phyloP scores from a whole-genome alignment of 2,797 vertebrate genomes.

The Octomys mimax region DNA sequence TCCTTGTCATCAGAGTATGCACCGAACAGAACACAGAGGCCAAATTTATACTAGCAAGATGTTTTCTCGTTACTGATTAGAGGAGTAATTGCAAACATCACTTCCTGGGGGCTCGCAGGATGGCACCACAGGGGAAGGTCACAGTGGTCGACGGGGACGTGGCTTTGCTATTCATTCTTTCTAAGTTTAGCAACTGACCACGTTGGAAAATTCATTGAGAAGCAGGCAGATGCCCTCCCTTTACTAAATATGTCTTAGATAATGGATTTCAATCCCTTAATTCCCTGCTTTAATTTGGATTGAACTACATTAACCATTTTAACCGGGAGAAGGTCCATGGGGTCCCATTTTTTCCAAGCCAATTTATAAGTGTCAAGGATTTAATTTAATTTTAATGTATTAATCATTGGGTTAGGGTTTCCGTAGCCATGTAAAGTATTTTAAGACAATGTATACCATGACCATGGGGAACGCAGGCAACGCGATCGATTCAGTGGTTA shows the following conservation, averaged over 20 bases:
- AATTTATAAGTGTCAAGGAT: not conserved
- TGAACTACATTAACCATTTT: not conserved
- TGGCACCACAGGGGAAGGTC: not conserved
- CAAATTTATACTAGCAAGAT: not conserved
- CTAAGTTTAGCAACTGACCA: not conserved
- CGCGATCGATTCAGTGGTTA: no score
- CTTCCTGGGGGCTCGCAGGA: not conserved
- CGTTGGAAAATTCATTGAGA: not conserved
- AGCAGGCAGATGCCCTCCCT: not conserved
- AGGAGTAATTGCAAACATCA: not conserved
- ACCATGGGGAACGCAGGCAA: no score
- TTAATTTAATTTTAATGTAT: constrained; percentile 29
- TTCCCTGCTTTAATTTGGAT: not conserved
- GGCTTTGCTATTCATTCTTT: not conserved
- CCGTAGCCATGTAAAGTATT: not conserved
- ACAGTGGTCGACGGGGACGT: no score
- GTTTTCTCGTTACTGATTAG: not conserved
- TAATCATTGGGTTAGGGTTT: not conserved
- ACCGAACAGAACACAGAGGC: not conserved
- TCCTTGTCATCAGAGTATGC: no score
- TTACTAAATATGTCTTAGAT: not conserved
- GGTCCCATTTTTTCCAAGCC: not conserved
- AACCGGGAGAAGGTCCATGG: not conserved
- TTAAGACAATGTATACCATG: not conserved
- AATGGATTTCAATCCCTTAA: not conserved